Conservation (phyloP, 2,797 vertebrate species). For the Discoglossus pictus region DNA sequence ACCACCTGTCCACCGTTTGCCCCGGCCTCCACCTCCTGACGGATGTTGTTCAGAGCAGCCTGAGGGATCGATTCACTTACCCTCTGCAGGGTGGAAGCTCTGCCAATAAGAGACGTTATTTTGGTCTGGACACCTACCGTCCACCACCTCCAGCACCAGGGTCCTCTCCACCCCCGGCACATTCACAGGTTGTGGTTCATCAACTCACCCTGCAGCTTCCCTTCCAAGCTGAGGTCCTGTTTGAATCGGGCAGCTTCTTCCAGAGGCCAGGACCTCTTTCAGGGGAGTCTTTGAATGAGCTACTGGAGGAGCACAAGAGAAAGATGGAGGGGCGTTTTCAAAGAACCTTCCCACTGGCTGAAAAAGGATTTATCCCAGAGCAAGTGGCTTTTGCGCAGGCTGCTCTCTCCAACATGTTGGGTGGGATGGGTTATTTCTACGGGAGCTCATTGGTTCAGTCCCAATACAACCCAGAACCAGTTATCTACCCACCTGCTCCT, state of each 20-base stretch:
- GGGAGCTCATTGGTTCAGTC: constrained; percentile 87
- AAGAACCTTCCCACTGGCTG: constrained; percentile 74
- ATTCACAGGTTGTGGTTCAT: constrained; percentile 79
- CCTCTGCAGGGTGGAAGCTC: constrained; percentile 67
- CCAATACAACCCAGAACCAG: constrained; percentile 66
- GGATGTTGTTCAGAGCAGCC: constrained; percentile 81
- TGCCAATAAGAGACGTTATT: constrained; percentile 73
- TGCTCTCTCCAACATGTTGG: constrained; percentile 88
- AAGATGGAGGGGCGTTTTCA: constrained; percentile 82
- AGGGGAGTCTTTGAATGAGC: constrained; percentile 69
- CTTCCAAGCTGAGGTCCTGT: constrained; percentile 81
- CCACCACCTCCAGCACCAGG: constrained; percentile 60
- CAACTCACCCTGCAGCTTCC: constrained; percentile 87
- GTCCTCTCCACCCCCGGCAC: constrained; percentile 58
- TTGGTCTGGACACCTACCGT: constrained; percentile 75
- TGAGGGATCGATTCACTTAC: constrained; percentile 80
- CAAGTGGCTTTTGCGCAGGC: constrained; percentile 81
- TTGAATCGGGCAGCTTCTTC: constrained; percentile 84
- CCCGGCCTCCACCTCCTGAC: constrained; percentile 86
- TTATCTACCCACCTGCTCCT: constrained; percentile 71
- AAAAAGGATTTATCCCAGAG: constrained; percentile 68
- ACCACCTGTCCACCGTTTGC: constrained; percentile 77
- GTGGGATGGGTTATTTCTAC: constrained; percentile 90
- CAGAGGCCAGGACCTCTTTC: constrained; percentile 71
- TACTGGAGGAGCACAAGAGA: constrained; percentile 68